Base-by-base conservation (phyloP, 35 echinoderm and acorn worm genomes). In the Hemicentrotus pulcherrimus region DNA sequence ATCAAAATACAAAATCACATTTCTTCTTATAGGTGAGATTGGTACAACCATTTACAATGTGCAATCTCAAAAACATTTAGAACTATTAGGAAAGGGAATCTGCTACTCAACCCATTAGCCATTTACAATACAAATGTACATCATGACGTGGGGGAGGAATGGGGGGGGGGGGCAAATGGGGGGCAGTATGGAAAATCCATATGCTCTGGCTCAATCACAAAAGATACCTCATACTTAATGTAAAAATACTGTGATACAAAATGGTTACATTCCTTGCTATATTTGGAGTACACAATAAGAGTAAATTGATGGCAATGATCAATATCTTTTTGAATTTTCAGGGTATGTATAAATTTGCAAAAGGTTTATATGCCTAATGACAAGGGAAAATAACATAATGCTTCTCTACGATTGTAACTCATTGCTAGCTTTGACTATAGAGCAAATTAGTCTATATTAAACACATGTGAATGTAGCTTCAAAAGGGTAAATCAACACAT, bases 71-170 rank as follows among this genome's bases (percentile, higher is more conserved):
- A 28, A 4, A 78, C 28, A 78, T 78, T 28, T 28, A 78, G 65
- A 22, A 78, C 65, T 78, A 78, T 78, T 78, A 78, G 19, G 65
- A 78, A 22, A 78, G 19, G 50, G 28, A 78, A 78, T 78, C 65
- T 78, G 19, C 65, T 78, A 78, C 19, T 78, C 28, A 6, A 78
- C 24, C 65, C 10, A 55, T 78, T 4, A 78, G 65, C 65, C 65
- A 78, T 78, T 78, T 78, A 78, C 65, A 78, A 7, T 78, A 30
- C 65, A 78, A 78, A 78, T 78, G 65, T 78, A 78, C 65, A 78
- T 78, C 24, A 28, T 5, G 61, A 24, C 28, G n/a, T 78, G 6
- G 19, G 65, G 65, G 24, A 78, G 24, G 24, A n/a, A 55, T 12
- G 50, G 50, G 50, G 12, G 35, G 35, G 35, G 35, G 35, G 35